A percentile compares a stretch with the other conserved stretches of the same genome.
Conservation (phyloP, 2,113 vertebrate species). For the Elephas maximus region DNA sequence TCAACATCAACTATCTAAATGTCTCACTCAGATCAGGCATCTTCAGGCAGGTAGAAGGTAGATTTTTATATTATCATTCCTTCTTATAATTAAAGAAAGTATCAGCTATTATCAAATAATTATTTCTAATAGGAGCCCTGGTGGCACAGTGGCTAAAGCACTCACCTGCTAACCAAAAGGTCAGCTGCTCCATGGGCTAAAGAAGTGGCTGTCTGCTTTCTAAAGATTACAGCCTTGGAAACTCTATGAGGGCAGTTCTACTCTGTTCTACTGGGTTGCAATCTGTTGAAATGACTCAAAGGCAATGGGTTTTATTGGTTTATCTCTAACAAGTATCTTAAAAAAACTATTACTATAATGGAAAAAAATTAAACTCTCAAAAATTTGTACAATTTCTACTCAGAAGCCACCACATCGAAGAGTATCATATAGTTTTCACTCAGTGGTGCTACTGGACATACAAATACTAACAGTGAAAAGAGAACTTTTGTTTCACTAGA, state of each 20-base stretch:
- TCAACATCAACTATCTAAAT: constrained; percentile 22
- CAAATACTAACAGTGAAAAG: constrained; percentile 26
- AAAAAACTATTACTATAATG: not conserved
- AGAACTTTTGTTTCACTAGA: not conserved
- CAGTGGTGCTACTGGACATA: not conserved
- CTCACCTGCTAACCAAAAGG: too few relatives aligned
- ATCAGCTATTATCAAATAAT: not conserved
- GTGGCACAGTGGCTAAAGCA: too few relatives aligned
- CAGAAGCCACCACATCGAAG: not conserved
- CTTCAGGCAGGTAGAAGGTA: not conserved
- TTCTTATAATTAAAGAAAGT: constrained; percentile 42
- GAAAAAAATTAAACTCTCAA: not conserved
- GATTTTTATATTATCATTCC: not conserved
- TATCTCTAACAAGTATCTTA: not conserved
- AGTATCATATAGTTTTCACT: not conserved
- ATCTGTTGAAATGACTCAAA: too few relatives aligned
- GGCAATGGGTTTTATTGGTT: too few relatives aligned
- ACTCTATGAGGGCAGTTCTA: too few relatives aligned
- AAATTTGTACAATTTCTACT: constrained; percentile 18
- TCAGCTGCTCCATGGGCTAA: too few relatives aligned
- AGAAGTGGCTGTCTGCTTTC: too few relatives aligned
- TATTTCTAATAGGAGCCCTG: not conserved
- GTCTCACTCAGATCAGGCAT: constrained; percentile 5
- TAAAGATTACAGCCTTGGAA: too few relatives aligned
- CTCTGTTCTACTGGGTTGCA: too few relatives aligned